Percentiles rank a stretch among this genome's conserved stretches.
Evolutionary conservation across 2,797 vertebrate species (phyloP).

Genomic region (Tinamus major): DNA sequence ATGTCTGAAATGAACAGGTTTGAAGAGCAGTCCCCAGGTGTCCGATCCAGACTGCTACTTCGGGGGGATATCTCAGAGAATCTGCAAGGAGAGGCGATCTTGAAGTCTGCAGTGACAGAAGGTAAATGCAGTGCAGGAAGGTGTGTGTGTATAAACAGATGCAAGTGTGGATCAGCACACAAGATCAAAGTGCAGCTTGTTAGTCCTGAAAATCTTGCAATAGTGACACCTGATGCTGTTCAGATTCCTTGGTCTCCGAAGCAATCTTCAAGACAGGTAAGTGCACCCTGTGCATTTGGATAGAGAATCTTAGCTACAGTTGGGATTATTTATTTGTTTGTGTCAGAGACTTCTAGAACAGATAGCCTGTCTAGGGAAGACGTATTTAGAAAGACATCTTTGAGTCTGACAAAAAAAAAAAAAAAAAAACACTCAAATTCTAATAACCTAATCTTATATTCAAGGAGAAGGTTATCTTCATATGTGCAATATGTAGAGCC

Average conservation of each 20-base stretch:
- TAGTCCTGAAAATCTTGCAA: neutral
- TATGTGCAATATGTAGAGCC: neutral
- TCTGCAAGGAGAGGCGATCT: constrained; percentile 88
- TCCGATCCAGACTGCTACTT: constrained; percentile 78
- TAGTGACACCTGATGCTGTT: neutral
- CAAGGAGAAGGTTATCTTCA: neutral
- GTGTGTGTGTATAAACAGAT: neutral
- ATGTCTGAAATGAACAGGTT: constrained; percentile 85
- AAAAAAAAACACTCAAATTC: neutral
- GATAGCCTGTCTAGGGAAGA: neutral
- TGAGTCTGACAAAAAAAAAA: neutral
- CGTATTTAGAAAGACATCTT: neutral
- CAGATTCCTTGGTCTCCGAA: neutral
- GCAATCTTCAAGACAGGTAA: neutral
- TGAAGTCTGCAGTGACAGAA: constrained; percentile 90
- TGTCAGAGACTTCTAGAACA: neutral
- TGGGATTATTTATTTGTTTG: neutral
- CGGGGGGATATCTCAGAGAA: constrained; percentile 86
- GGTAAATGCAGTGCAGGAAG: constrained; percentile 74
- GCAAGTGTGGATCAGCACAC: neutral
- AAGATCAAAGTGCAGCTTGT: neutral
- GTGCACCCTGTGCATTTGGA: neutral
- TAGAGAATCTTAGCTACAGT: neutral
- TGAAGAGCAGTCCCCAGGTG: constrained; percentile 77
- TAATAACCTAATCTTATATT: neutral